phyloP scores from a whole-genome alignment of 2,113 vertebrate species.

The Antechinus flavipes region DNA sequence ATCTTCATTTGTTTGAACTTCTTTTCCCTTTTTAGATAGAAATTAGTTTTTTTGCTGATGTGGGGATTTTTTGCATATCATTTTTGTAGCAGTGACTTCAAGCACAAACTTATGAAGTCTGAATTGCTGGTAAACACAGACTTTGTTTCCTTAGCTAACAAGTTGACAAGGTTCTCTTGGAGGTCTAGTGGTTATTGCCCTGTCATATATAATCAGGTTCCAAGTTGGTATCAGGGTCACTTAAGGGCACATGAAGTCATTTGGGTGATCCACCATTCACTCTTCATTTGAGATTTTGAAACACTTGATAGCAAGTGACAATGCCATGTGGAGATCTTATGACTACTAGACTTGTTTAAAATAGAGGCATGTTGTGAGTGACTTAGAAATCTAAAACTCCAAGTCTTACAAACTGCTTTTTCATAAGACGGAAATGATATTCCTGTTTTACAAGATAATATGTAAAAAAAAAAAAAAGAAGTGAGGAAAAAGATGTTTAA shows the following conservation, averaged over 20 bases:
- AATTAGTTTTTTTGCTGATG: background rate
- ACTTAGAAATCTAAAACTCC: background rate
- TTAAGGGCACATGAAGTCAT: slow-evolving; percentile 27
- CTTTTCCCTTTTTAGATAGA: background rate
- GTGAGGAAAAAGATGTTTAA: slow-evolving; percentile 35
- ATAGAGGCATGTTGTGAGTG: background rate
- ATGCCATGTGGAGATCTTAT: background rate
- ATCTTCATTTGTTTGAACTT: slow-evolving; percentile 17
- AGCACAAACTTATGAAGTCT: background rate
- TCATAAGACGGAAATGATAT: slow-evolving; percentile 7
- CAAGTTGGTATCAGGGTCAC: background rate
- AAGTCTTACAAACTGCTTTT: slow-evolving; percentile 5
- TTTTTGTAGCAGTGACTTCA: background rate
- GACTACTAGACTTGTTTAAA: background rate
- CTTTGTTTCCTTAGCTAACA: slow-evolving; percentile 14
- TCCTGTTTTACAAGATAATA: slow-evolving; percentile 35
- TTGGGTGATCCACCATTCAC: slow-evolving; percentile 6
- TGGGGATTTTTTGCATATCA: background rate
- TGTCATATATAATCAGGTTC: slow-evolving; percentile 66
- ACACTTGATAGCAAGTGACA: background rate
- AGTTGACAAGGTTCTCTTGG: background rate
- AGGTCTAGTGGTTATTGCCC: background rate
- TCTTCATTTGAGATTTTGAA: slow-evolving; percentile 44
- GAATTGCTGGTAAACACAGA: background rate
- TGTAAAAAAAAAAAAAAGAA: slow-evolving; percentile 42